phyloP scores from a whole-genome alignment of 2,888 invertebrate species.

The Melipona bicolor region DNA sequence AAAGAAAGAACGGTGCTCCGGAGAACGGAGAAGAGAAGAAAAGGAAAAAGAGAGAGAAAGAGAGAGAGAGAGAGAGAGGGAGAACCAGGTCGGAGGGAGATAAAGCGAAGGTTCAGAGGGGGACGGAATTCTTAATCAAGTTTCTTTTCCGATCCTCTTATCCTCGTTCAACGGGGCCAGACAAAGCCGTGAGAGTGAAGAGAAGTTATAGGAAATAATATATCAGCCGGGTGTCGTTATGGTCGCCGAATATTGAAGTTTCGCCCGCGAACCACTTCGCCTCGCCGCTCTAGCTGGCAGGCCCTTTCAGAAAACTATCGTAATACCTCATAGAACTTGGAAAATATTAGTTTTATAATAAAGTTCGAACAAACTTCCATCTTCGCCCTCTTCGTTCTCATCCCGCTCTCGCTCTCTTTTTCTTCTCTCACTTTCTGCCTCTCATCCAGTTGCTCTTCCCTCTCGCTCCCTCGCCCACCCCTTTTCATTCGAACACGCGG shows the following conservation, averaged over 20 bases:
- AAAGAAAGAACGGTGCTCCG: neutral
- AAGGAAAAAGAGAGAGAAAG: no score
- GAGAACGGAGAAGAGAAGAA: neutral
- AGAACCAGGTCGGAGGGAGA: neutral
- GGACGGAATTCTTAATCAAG: slow-evolving; percentile 73
- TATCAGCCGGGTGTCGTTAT: slow-evolving; percentile 78
- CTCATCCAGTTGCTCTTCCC: neutral
- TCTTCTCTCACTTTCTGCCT: neutral
- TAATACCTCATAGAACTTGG: slow-evolving; percentile 76
- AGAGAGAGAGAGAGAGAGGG: neutral
- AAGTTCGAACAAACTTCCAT: slow-evolving; percentile 71
- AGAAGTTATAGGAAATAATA: slow-evolving; percentile 77
- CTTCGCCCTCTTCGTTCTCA: slow-evolving; percentile 14
- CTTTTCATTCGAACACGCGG: slow-evolving; percentile 3
- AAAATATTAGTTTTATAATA: slow-evolving; percentile 77
- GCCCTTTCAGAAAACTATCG: slow-evolving; percentile 76
- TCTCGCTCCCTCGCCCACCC: neutral
- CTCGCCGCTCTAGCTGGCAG: slow-evolving; percentile 62
- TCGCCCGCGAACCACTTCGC: slow-evolving; percentile 69
- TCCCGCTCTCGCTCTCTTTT: neutral
- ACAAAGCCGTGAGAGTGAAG: slow-evolving; percentile 50
- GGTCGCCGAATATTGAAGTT: slow-evolving; percentile 79
- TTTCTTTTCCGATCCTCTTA: slow-evolving; percentile 63
- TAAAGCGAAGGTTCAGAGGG: slow-evolving; percentile 36
- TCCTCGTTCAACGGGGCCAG: slow-evolving; percentile 33